Evolutionary conservation across 2,888 invertebrate species (phyloP).

Genomic region (Drosophila pseudotakahashii): DNA sequence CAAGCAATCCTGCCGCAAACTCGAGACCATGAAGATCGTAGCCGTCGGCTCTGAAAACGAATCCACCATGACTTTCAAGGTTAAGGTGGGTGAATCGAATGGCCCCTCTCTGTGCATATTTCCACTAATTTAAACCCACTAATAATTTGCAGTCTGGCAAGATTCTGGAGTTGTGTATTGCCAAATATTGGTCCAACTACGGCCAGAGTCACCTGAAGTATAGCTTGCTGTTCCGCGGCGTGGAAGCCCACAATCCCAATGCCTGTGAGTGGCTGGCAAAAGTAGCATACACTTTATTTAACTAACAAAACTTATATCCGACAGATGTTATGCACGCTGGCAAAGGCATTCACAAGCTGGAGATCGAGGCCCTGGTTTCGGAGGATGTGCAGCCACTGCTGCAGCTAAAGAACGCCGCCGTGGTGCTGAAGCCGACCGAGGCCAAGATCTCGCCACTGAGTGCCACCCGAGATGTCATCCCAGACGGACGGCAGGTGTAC

Average conservation of each 20-base stretch:
- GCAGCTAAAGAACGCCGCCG: conserved; percentile 90
- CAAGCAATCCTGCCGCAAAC: conserved; percentile 90
- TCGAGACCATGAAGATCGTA: conserved; percentile 85
- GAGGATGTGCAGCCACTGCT: conserved; percentile 93
- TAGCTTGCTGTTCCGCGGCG: conserved; percentile 92
- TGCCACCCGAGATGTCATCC: conserved; percentile 92
- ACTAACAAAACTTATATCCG: background rate
- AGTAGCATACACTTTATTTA: rapidly evolving
- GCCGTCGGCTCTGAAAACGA: conserved; percentile 89
- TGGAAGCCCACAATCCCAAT: conserved; percentile 87
- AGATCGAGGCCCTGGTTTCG: conserved; percentile 87
- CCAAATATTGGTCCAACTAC: conserved; percentile 97
- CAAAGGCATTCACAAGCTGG: conserved; percentile 90
- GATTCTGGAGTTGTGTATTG: conserved; percentile 94
- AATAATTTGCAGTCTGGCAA: conserved; percentile 87
- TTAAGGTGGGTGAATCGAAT: conserved; percentile 84
- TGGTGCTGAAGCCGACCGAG: conserved; percentile 92
- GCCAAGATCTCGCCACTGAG: conserved; percentile 92
- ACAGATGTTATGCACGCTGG: conserved; percentile 89
- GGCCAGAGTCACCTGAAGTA: conserved; percentile 91
- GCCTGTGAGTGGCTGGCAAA: conserved; percentile 74
- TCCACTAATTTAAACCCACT: background rate
- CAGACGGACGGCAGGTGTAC: conserved; percentile 95
- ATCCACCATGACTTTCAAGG: conserved; percentile 88
- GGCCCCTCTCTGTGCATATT: conserved; percentile 62